Evolutionary conservation across 1,140 invertebrate genomes (phyloP), one percentile per base, ranked within the genome.

Genomic region (Drosophila seguyi): DNA sequence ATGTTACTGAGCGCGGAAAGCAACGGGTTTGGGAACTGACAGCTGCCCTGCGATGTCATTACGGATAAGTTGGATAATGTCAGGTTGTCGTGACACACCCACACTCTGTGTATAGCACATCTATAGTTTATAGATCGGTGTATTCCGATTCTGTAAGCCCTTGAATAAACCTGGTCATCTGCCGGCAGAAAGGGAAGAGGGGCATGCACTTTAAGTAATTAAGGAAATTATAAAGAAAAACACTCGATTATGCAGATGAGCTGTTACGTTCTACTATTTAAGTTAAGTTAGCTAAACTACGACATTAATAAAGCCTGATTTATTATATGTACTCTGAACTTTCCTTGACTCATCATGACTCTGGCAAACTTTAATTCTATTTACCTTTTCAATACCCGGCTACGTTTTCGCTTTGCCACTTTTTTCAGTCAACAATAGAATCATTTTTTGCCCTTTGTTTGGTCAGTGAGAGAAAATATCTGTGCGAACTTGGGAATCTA

Each of bases 41-140:
- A 58, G 52, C 31, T 44, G 60, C 20, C 13, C 36, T 20, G 59
- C 61, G 61, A 76, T 76, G 73, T 76, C 73, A 76, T 76, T 76
- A 76, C 31, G 45, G 61, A 76, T 76, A 76, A 67, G 55, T 6
- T 55, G 29, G 11, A 44, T 59, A 75, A 67, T 67, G 53, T 41
- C 5, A 18, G 74, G 14, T 53, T 67, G 53, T 42, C 61, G 74
- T 76, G 74, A 25, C 41, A 41, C 48, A 44, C 45, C 62, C 47
- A 53, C 52, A 34, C 31, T 36, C 29, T 8, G 10, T 8, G 16
- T 31, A 20, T 59, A 42, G 11, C 18, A 22, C 7, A 38, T n/a
- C n/a, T 45, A 42, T 22, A 52, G 18, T 20, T 52, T 60, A 14
- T 60, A 50, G 45, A 74, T 74, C 63, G 25, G 34, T 11, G 13